Conservation (phyloP, 1,140 invertebrate species). For the Achatina immaculata region DNA sequence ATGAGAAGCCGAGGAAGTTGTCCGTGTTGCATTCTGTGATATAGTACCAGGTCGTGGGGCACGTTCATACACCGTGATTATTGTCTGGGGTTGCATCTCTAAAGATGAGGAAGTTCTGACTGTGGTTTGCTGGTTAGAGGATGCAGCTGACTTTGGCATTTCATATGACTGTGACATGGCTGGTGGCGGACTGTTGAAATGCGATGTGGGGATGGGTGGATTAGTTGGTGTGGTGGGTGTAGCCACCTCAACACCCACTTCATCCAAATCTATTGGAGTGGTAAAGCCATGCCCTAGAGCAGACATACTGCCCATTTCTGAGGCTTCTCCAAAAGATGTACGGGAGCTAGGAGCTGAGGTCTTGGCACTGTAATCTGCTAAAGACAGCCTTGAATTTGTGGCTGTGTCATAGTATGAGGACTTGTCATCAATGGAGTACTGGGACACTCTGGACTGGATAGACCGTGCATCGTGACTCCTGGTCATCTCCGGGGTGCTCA, state of each 20-base stretch:
- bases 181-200: conserved; percentile 21
- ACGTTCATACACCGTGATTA: not conserved
- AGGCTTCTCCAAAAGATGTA: conserved; percentile 63
- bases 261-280: conserved; percentile 44
- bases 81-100: conserved; percentile 1
- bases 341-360: conserved; percentile 62
- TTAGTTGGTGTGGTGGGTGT: conserved; percentile 38
- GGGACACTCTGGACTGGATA: conserved; percentile 60
- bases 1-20: not conserved
- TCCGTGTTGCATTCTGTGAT: not conserved
- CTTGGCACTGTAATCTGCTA: conserved; percentile 56
- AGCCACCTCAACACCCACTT: conserved; percentile 42
- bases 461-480: conserved; percentile 59
- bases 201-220: conserved; percentile 17
- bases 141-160: conserved; percentile 5
- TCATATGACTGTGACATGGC: conserved; percentile 30
- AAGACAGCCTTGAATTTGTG: conserved; percentile 60
- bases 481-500: conserved; percentile 55
- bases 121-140: conserved; percentile 18
- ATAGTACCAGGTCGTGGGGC: not conserved
- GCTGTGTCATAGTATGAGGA: conserved; percentile 67
- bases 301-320: conserved; percentile 56
- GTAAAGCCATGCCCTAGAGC: conserved; percentile 42
- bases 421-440: conserved; percentile 62
- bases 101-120: conserved; percentile 36